Base-by-base conservation (phyloP, 2,888 invertebrate genomes). In the Scrobipalpa costella region DNA sequence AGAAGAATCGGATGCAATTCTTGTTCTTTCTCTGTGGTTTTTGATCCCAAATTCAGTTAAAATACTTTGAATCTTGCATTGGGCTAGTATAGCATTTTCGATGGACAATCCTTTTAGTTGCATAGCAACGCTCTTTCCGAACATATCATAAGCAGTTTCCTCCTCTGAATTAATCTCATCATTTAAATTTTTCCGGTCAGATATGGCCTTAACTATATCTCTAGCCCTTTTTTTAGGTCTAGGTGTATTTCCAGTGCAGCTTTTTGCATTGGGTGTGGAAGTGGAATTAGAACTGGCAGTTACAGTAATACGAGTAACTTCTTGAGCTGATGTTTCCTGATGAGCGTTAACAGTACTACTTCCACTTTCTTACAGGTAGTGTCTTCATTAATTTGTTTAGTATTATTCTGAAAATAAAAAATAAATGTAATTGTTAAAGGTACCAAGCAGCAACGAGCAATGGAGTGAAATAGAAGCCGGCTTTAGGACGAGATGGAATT, bases 401-500 rank as follows among this genome's bases (percentile, higher is more conserved):
- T 3, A 34, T 34, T 34, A 34, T 34, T 34, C 34, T 34, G 34
- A 34, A 34, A 34, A 34, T 34, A 34, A 34, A 34, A 34, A 34
- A 34, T 34, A 34, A 34, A 34, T 44, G 5, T 44, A 13, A 44
- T n/a, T 34, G 34, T 34, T 34, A 34, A 34, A 34, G 44, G 44
- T 44, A n/a, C 44, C 44, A n/a, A 15, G n/a, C 15, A 44, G n/a
- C 13, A 15, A 44, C n/a, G 44, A 44, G 5, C n/a, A 44, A 44
- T 44, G 44, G 44, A 44, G 11, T 13, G 15, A 44, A 44, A 44
- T 44, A 44, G 44, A 44, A 74, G 66, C 70, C 7, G 49, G 17
- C 8, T 49, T 49, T 19, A 17, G n/a, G 15, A 49, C 17, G 5
- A 7, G 17, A 13, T 57, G 57, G 57, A 62, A 62, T 55, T 62